A percentile compares a stretch with the other conserved stretches of the same genome.
These are phyloP conservation scores for Agrotis puta DNA, from an alignment of 2,888 invertebrate species.

Conservation along the genomic window DNA sequence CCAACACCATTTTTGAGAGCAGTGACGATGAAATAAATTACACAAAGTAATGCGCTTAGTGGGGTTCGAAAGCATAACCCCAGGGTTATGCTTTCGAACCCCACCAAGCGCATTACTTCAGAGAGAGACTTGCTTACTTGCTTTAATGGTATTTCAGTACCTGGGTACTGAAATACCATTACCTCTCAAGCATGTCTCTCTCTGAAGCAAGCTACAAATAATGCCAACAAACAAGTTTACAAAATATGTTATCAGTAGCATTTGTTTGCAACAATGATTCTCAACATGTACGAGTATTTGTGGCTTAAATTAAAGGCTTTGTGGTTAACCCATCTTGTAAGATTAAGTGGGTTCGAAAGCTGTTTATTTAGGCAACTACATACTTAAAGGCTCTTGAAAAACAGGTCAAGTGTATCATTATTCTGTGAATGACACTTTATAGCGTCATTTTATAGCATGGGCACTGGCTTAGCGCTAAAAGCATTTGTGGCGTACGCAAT, in stretches of 20 bases:
- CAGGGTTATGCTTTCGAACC: too few species aligned
- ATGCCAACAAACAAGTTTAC: too few species aligned
- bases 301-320: not conserved
- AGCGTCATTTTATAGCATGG: slow-evolving; percentile 28
- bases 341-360: slow-evolving; percentile 5
- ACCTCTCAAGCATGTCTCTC: too few species aligned
- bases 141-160: too few species aligned
- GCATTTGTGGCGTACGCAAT: not conserved
- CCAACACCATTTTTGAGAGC: not conserved
- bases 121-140: too few species aligned
- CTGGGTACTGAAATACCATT: too few species aligned
- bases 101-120: too few species aligned
- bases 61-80: too few species aligned
- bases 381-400: slow-evolving; percentile 25
- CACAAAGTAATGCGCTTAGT: too few species aligned
- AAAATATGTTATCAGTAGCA: not conserved
- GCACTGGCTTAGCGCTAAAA: slow-evolving; percentile 10
- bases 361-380: not conserved
- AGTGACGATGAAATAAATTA: not conserved
- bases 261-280: not conserved
- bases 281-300: not conserved
- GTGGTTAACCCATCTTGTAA: not conserved
- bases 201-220: too few species aligned
- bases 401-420: slow-evolving; percentile 44
- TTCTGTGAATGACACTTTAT: slow-evolving; percentile 33